Evolutionary conservation across 2,888 invertebrate genomes (phyloP), one percentile per base, ranked within the genome.

Genomic region (Rambutsinella grinnellia): DNA sequence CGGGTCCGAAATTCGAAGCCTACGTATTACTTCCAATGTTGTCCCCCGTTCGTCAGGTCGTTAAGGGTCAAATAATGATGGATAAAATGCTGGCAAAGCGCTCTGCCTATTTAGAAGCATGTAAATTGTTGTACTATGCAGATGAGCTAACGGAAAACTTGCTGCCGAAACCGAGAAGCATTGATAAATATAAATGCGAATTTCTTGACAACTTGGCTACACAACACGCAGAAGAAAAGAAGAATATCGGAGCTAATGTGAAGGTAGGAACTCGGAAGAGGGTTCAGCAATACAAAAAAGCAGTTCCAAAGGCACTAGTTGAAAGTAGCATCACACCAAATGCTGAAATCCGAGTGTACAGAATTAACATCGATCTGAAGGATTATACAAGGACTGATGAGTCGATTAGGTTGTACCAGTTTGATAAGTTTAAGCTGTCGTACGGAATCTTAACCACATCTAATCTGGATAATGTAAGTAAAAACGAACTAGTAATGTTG

Each of bases 51-150:
- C 92, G 91, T 83, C 90, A 92, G 8, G 87, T 89, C 0, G 90
- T 96, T 54, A 84, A 87, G 92, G 92, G 95, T 3, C 85, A 87
- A 13, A 86, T 87, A 0, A 90, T 91, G 89, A 2, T 23, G 0
- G 89, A 85, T 36, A 86, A 90, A 71, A 90, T 90, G 81, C 79
- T 87, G 2, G 96, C 97, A 0, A 96, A 96, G 87, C 90, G 93
- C 83, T 92, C 94, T 0, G 96, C 93, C 0, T 96, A 96, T 0
- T 87, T 96, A 70, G 90, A 91, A 71, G 90, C 92, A 0, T 96
- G 96, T 85, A 90, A 90, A 68, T 85, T 87, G 82, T 87, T 98
- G 3, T 92, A 95, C 83, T 79, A 91, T 84, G 84, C 86, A 8
- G 92, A 92, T 0, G 96, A 95, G 86, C 87, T 98, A 1, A 90